Percentiles rank a stretch among this genome's conserved stretches.
Evolutionary conservation across 2,113 vertebrate genomes (phyloP).

Genomic region (Chamaetylas fuelleborni): DNA sequence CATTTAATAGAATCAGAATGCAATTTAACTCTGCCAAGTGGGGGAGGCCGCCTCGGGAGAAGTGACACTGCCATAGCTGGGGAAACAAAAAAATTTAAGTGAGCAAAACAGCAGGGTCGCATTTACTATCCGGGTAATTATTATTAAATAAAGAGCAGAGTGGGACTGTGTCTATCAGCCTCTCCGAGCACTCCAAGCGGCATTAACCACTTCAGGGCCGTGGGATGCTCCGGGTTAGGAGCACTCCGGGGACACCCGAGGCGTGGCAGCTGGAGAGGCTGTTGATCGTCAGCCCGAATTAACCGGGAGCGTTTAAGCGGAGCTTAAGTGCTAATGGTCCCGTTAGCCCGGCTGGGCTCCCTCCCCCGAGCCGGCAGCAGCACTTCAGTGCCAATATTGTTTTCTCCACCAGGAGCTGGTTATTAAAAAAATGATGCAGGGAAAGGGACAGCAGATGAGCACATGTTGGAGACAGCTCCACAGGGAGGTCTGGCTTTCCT

Average conservation of each 20-base stretch:
- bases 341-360: background rate
- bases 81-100: slow-evolving; percentile 43
- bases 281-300: background rate
- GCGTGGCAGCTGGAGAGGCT: background rate
- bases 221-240: background rate
- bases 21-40: slow-evolving; percentile 62
- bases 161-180: background rate
- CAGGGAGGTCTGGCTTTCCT: background rate
- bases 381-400: background rate
- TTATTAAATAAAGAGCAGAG: slow-evolving; percentile 45
- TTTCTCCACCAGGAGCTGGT: background rate
- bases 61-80: slow-evolving; percentile 44
- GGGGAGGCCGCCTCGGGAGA: slow-evolving; percentile 59
- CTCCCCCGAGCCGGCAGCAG: background rate
- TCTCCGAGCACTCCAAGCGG: background rate
- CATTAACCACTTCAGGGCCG: background rate
- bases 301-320: background rate
- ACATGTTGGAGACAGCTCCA: background rate
- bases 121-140: slow-evolving; percentile 40
- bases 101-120: slow-evolving; percentile 52
- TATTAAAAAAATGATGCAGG: background rate
- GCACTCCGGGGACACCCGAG: background rate
- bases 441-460: background rate
- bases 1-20: slow-evolving; percentile 67
- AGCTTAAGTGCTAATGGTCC: background rate